A percentile compares a stretch with the other conserved stretches of the same genome.
These are phyloP conservation scores for Tetranychus urticae DNA, from an alignment of 1,140 invertebrate genomes.

Conservation along the genomic window DNA sequence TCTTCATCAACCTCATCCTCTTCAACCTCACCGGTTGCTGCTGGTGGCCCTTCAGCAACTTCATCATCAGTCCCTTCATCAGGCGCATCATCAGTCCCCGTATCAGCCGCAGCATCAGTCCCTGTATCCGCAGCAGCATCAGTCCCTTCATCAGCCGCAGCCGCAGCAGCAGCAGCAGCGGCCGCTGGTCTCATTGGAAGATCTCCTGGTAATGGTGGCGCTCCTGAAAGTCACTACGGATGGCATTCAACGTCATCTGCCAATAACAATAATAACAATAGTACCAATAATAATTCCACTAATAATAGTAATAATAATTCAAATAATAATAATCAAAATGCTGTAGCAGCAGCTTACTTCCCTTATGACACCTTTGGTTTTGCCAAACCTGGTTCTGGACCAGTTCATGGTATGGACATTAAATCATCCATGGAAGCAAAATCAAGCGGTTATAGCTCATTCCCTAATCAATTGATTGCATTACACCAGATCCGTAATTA, in stretches of 20 bases:
- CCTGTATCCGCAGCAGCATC: conserved; percentile 15
- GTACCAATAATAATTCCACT: too few relatives aligned
- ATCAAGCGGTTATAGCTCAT: conserved; percentile 33
- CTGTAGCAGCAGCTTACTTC: conserved; percentile 36
- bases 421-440: conserved; percentile 21
- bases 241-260: too few relatives aligned
- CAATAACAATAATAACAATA: too few relatives aligned
- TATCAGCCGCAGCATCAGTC: conserved; percentile 10
- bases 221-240: too few relatives aligned
- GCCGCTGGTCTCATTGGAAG: conserved; percentile 7
- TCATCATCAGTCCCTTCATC: background rate
- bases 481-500: conserved; percentile 90
- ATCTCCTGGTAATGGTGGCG: background rate
- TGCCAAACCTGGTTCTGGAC: conserved; percentile 22
- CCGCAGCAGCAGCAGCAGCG: conserved; percentile 18
- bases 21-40: conserved; percentile 1
- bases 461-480: conserved; percentile 82
- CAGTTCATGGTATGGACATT: conserved; percentile 19
- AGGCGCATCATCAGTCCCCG: background rate
- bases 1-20: conserved; percentile 7
- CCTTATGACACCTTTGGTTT: conserved; percentile 72
- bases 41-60: background rate
- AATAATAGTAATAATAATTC: too few relatives aligned
- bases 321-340: conserved; percentile 14
- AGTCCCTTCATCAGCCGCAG: conserved; percentile 3